Conservation (phyloP, 2,888 invertebrate genomes). For the Oligia latruncula region DNA sequence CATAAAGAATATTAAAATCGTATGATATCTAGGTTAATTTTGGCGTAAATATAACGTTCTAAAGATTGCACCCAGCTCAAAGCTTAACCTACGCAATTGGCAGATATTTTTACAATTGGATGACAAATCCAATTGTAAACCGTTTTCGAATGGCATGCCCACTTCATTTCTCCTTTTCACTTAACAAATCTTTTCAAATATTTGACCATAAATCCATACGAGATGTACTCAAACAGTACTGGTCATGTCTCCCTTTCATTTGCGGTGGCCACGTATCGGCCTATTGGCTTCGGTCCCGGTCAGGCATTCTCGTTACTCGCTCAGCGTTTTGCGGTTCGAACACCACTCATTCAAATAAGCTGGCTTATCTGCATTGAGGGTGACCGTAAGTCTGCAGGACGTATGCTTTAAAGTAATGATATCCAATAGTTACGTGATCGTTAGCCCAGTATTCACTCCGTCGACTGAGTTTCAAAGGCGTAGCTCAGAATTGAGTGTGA, state of each 20-base stretch:
- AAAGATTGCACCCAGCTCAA: not conserved
- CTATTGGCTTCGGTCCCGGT: slow-evolving; percentile 63
- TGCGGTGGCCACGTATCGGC: slow-evolving; percentile 70
- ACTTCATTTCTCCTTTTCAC: not conserved
- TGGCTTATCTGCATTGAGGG: slow-evolving; percentile 69
- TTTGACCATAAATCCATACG: slow-evolving; percentile 28
- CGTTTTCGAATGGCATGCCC: not conserved
- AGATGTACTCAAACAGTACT: slow-evolving; percentile 51
- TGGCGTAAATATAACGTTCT: not conserved
- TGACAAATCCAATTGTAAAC: no score
- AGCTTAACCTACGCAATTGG: no score
- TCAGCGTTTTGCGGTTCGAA: slow-evolving; percentile 75
- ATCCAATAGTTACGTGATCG: slow-evolving; percentile 45
- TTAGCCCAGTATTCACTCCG: slow-evolving; percentile 41
- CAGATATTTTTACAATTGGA: not conserved
- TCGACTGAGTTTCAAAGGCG: slow-evolving; percentile 35
- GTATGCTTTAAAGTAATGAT: slow-evolving; percentile 46
- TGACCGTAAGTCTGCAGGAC: slow-evolving; percentile 47
- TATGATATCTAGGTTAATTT: not conserved
- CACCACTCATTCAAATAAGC: slow-evolving; percentile 77
- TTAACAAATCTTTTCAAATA: slow-evolving; percentile 17
- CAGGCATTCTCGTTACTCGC: slow-evolving; percentile 68
- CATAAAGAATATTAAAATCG: not conserved
- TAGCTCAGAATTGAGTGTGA: slow-evolving; percentile 30
- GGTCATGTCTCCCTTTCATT: slow-evolving; percentile 76